Base-by-base conservation (phyloP, 2,888 invertebrate species). In the Agrypnus murinus region DNA sequence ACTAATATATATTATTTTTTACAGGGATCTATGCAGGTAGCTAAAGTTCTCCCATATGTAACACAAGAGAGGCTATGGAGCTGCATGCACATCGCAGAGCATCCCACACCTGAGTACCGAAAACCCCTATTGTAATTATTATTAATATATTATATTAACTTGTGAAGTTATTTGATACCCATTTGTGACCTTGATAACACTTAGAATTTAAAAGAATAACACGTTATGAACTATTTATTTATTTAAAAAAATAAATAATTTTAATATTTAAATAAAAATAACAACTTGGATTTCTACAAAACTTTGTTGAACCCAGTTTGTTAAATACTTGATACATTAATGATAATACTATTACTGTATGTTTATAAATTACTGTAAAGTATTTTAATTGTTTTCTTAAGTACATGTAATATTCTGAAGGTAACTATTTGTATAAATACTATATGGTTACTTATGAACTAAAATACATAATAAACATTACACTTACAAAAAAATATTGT, bases 1-100 rank as follows among this genome's bases (percentile, higher is more conserved):
- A 10, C 36, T 46, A 25, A 46, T 0, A 3, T 50, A n/a, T 66
- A 71, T 43, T 68, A 65, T 67, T 69, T 72, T 72, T 82, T 81
- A 59, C 80, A 86, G 86, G 86, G 86, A 40, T 85, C 86, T 6
- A 85, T 86, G 80, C 86, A 86, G 78, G 86, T 86, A 40, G 86
- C 85, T 0, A 86, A 86, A 78, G 79, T 86, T 65, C 80, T 86
- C 10, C 85, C 86, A 0, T 84, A 85, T 69, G 80, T 82, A n/a
- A 80, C 78, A 15, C 81, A 82, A 43, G 78, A 82, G 48, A 78
- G 85, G 59, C 77, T 85, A 62, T 86, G 86, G 86, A 80, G 81
- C 36, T 86, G 86, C 75, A 65, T 82, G 74, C 81, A 85, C 65
- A 85, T 86, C 58, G 77, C 82, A 6, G 78, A 81, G 25, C 82